These are phyloP conservation scores for Dioctria linearis DNA, from an alignment of 2,888 invertebrate genomes.

Conservation along the genomic window DNA sequence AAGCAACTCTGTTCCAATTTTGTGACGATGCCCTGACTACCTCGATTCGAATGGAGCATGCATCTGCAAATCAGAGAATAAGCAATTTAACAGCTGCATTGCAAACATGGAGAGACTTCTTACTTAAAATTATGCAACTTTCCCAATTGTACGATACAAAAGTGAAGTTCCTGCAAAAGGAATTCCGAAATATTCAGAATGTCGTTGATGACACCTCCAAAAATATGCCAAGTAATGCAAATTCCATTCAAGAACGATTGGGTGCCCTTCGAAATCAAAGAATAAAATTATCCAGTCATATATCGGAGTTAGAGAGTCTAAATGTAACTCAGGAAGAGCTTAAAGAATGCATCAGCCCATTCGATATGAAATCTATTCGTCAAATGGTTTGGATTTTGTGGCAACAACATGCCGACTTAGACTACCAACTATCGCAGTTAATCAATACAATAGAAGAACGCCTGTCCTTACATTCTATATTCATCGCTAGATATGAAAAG, in stretches of 20 bases:
- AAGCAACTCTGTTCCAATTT: conserved; percentile 78
- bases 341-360: conserved; percentile 87
- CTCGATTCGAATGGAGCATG: conserved; percentile 86
- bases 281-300: conserved; percentile 70
- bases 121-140: conserved; percentile 78
- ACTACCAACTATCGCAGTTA: conserved; percentile 82
- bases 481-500: conserved; percentile 77
- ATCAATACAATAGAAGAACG: conserved; percentile 83
- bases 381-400: conserved; percentile 84
- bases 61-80: conserved; percentile 83
- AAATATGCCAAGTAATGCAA: conserved; percentile 74
- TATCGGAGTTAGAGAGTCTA: conserved; percentile 79
- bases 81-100: conserved; percentile 85
- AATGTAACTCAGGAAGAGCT: conserved; percentile 85
- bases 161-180: conserved; percentile 74
- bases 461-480: conserved; percentile 79
- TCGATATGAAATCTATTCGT: conserved; percentile 85
- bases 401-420: conserved; percentile 86
- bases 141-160: conserved; percentile 78
- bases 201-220: conserved; percentile 75
- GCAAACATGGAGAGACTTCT: conserved; percentile 85
- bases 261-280: conserved; percentile 77
- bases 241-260: conserved; percentile 77
- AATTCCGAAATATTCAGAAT: conserved; percentile 79
- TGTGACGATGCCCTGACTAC: conserved; percentile 85